Conservation (phyloP, 2,888 invertebrate species). For the Pardosa pseudoannulata region DNA sequence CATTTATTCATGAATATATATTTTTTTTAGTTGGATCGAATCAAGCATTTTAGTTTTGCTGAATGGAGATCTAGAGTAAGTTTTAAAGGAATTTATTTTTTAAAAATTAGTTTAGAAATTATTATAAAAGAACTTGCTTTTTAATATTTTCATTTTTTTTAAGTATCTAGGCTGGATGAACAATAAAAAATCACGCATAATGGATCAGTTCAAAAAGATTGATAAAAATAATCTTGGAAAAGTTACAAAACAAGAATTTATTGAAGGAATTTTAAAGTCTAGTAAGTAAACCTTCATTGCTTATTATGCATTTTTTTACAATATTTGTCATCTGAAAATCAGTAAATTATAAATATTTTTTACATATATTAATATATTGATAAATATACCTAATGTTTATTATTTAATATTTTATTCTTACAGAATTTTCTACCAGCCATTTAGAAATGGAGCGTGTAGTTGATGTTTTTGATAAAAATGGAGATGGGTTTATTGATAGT, state of each 20-base stretch:
- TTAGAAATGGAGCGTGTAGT: conserved; percentile 99
- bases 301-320: too few species aligned
- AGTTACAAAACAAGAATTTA: conserved; percentile 96
- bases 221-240: conserved; percentile 98
- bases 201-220: conserved; percentile 96
- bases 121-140: background rate
- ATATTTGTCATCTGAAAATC: too few species aligned
- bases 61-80: conserved; percentile 96
- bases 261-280: conserved; percentile 97
- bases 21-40: conserved; percentile 87
- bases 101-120: background rate
- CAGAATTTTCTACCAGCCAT: conserved; percentile 95
- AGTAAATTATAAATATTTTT: too few species aligned
- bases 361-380: background rate
- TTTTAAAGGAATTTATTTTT: conserved; percentile 63
- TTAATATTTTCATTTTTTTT: conserved; percentile 57
- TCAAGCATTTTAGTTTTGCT: conserved; percentile 99
- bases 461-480: conserved; percentile 96
- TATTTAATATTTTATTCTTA: background rate
- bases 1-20: too few species aligned
- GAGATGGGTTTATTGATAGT: conserved; percentile 97
- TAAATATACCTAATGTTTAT: background rate
- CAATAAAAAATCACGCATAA: conserved; percentile 97
- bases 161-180: conserved; percentile 87
- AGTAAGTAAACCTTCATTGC: conserved; percentile 82